Conservation (phyloP, 1,140 invertebrate genomes). For the Drosophila quadrilineata region DNA sequence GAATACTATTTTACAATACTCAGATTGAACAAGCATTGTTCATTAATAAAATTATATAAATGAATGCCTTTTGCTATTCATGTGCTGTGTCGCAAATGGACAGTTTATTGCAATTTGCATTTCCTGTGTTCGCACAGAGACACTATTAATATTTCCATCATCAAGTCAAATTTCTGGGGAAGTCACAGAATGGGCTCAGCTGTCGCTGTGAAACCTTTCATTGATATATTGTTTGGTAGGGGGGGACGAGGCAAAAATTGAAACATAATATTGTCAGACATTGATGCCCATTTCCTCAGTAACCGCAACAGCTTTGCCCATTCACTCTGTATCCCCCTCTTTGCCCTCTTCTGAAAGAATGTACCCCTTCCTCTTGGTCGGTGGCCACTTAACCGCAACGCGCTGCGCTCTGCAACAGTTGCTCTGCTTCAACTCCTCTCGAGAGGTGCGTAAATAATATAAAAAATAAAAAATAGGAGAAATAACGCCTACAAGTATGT, state of each 20-base stretch:
- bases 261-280: conserved; percentile 79
- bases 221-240: neutral
- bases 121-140: conserved; percentile 4
- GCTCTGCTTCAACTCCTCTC: neutral
- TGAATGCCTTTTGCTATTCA: neutral
- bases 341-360: neutral
- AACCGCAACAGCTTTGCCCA: conserved; percentile 69
- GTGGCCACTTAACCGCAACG: conserved; percentile 10
- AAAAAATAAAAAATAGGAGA: conserved; percentile 47
- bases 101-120: conserved; percentile 26
- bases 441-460: conserved; percentile 64
- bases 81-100: neutral
- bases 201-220: neutral
- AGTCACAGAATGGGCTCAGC: conserved; percentile 1
- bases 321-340: neutral
- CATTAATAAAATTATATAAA: conserved; percentile 11
- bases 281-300: conserved; percentile 71
- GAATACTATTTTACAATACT: neutral
- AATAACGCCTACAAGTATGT: conserved; percentile 72
- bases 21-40: neutral
- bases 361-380: too few species aligned
- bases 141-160: conserved; percentile 43
- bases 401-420: neutral
- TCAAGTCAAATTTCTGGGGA: conserved; percentile 64
- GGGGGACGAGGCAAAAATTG: conserved; percentile 49